Percentiles rank a stretch among this genome's conserved stretches.
Evolutionary conservation across 2,888 invertebrate species (phyloP).

Genomic region (Drosophila multiciliata): DNA sequence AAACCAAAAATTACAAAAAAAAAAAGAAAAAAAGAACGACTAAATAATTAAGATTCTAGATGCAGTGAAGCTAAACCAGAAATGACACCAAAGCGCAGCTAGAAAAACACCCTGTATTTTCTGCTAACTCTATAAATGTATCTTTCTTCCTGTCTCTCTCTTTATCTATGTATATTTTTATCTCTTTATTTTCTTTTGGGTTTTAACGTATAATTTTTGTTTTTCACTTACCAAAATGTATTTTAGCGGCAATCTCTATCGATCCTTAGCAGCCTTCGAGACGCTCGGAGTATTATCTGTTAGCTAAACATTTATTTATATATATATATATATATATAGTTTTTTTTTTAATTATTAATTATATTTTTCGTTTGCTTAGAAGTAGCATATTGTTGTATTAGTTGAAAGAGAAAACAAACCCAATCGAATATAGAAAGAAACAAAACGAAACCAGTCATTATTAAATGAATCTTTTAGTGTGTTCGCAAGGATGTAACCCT

Average conservation of each 20-base stretch:
- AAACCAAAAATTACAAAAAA: background rate
- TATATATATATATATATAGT: no score
- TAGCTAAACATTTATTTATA: background rate
- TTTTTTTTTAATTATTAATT: background rate
- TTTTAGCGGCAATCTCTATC: constrained; percentile 7
- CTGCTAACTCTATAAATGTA: constrained; percentile 47
- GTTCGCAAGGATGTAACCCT: constrained; percentile 82
- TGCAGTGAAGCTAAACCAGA: constrained; percentile 59
- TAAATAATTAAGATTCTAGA: constrained; percentile 39
- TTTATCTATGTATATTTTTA: constrained; percentile 4
- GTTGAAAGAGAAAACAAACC: constrained; percentile 1
- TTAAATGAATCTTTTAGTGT: constrained; percentile 44
- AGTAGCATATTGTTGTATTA: background rate
- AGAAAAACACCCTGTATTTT: constrained; percentile 53
- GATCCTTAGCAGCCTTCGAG: constrained; percentile 1
- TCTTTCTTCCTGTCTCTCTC: constrained; percentile 24
- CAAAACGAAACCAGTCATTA: background rate
- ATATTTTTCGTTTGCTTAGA: background rate
- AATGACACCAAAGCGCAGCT: constrained; percentile 42
- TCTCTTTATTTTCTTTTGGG: background rate
- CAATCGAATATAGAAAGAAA: background rate
- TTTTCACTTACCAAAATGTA: constrained; percentile 24
- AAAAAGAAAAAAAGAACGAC: constrained; percentile 1
- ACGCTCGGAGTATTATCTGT: constrained; percentile 1
- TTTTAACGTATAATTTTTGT: constrained; percentile 19